Percentiles rank a stretch among this genome's conserved stretches.
phyloP scores from a whole-genome alignment of 2,797 vertebrate species.

The Rhinatrema bivittatum region DNA sequence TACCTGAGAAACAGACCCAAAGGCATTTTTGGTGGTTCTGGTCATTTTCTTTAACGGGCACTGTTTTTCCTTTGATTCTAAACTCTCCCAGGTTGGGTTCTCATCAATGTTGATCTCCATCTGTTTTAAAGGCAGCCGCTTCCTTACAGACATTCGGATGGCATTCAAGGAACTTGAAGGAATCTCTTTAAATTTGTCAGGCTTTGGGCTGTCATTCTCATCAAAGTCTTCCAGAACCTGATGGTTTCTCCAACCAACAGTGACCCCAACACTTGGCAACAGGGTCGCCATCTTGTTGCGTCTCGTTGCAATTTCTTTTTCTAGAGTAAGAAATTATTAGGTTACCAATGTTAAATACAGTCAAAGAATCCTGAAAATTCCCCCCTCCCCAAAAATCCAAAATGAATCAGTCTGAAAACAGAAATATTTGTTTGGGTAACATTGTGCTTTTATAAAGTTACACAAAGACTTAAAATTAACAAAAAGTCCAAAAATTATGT shows the following conservation, averaged over 20 bases:
- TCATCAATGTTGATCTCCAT: conserved; percentile 58
- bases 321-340: too few species aligned
- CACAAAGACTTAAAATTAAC: too few species aligned
- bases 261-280: conserved; percentile 56
- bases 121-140: conserved; percentile 67
- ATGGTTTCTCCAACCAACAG: conserved; percentile 65
- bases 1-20: conserved; percentile 79
- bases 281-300: conserved; percentile 48
- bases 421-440: too few species aligned
- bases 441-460: too few species aligned
- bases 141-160: conserved; percentile 73
- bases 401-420: too few species aligned
- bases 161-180: conserved; percentile 64
- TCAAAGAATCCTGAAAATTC: too few species aligned
- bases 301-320: neutral
- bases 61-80: conserved; percentile 50
- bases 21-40: conserved; percentile 66
- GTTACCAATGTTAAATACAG: too few species aligned
- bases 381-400: too few species aligned
- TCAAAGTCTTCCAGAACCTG: conserved; percentile 62
- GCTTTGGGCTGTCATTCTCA: conserved; percentile 52
- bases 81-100: conserved; percentile 58
- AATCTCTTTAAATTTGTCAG: conserved; percentile 55
- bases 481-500: too few species aligned
- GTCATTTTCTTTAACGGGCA: conserved; percentile 58